A percentile compares a stretch with the other conserved stretches of the same genome.
phyloP scores from a whole-genome alignment of 2,113 vertebrate species.

The Ptilonorhynchus violaceus region DNA sequence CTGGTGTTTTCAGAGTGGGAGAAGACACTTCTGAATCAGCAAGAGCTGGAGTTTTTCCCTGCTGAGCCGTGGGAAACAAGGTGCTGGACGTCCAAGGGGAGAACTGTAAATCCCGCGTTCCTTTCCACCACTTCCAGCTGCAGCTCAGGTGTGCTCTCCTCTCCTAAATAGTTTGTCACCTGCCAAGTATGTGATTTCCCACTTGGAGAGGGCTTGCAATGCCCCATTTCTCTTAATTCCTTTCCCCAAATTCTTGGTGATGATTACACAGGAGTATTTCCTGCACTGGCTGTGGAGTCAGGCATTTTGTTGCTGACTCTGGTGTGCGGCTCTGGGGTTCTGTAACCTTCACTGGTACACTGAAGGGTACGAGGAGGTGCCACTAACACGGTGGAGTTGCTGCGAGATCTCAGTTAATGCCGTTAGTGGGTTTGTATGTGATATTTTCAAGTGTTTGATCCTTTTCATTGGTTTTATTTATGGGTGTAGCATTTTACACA shows the following conservation, averaged over 20 bases:
- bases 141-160: neutral
- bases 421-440: accelerated
- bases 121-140: accelerated
- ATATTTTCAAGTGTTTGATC: neutral
- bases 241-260: accelerated
- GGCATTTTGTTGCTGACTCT: neutral
- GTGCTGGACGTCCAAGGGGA: neutral
- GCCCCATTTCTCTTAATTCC: neutral
- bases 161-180: no score
- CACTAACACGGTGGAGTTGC: accelerated
- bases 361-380: accelerated
- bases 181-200: accelerated
- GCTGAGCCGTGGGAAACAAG: accelerated
- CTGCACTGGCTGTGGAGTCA: accelerated
- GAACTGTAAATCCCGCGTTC: accelerated
- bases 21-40: accelerated
- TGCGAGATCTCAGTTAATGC: neutral
- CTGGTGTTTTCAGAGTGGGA: neutral
- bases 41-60: no score
- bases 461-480: neutral
- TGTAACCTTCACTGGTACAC: neutral
- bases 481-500: accelerated
- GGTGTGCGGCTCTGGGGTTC: neutral
- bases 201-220: accelerated
- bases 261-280: accelerated